phyloP scores from a whole-genome alignment of 2,797 vertebrate species.

The Melanotaenia maccullochi region DNA sequence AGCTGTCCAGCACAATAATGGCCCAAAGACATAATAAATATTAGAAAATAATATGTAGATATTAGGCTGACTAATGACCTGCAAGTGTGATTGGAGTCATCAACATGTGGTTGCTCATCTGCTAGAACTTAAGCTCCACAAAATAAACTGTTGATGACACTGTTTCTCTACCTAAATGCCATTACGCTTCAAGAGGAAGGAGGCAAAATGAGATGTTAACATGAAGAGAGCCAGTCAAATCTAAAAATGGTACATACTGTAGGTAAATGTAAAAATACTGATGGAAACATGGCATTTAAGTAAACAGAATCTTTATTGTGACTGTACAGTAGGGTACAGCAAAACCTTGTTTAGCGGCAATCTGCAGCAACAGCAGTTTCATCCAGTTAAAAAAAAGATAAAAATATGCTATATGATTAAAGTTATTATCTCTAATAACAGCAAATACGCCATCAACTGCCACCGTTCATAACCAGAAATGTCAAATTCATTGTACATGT shows the following conservation, averaged over 20 bases:
- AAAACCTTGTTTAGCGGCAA: too few relatives aligned
- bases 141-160: background rate
- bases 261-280: background rate
- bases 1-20: slow-evolving; percentile 3
- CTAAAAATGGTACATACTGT: background rate
- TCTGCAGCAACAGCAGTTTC: background rate
- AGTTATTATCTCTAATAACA: background rate
- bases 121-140: background rate
- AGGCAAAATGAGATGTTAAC: background rate
- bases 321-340: too few relatives aligned
- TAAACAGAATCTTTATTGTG: too few relatives aligned
- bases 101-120: background rate
- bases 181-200: background rate
- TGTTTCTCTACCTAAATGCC: background rate
- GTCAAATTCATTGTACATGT: background rate
- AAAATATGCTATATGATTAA: background rate
- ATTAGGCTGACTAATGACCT: background rate
- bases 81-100: background rate
- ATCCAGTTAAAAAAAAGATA: background rate
- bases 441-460: background rate
- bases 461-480: background rate
- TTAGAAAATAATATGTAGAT: background rate
- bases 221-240: background rate
- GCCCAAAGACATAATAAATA: background rate
- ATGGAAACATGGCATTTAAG: background rate